Base-by-base conservation (phyloP, 2,113 vertebrate genomes). In the Brienomyrus longianalis region DNA sequence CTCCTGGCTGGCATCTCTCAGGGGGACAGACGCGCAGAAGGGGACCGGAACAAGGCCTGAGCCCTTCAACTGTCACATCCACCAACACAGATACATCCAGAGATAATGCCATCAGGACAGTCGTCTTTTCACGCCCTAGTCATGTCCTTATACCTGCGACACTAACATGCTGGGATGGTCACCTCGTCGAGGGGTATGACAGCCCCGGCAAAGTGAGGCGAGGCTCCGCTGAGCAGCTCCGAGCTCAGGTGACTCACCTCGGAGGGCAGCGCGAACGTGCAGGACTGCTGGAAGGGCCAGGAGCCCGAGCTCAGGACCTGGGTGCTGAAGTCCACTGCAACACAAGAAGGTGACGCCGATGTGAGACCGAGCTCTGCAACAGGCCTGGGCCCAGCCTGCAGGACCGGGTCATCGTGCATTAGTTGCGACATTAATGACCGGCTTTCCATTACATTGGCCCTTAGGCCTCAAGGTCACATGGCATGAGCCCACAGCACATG, bases 281-380 rank as follows among this genome's bases (percentile, higher is more conserved):
- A 99, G 50, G 98, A 99, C 93, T 99, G 98, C 94, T 99, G 98
- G 91, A 99, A 99, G 0, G 98, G 98, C 98, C 98, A 99, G 0
- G 98, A 99, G 1, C 98, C 98, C 0, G 98, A 99, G 89, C 98
- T 99, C 52, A 99, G 95, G 13, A 99, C 98, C 86, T 99, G 98
- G 92, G 99, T 99, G 56, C 98, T 98, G 95, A 99, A 99, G 93
- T 99, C 98, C 98, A 99, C 98, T 99, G 93, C 0, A 92, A 90
- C 54, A 90, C 23, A 87, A 50, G 23, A n/a, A 10, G 23, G 39
- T 13, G 45, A 43, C 6, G 4, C 35, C 8, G 74, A 27, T 5
- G 27, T 27, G 3, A 70, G n/a, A n/a, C 4, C 1, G 23, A n/a
- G 56, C 54, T 66, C 59, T 27, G 59, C 9, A 1, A n/a, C 7